phyloP scores from a whole-genome alignment of 2,797 vertebrate genomes.

The Melanogrammus aeglefinus region DNA sequence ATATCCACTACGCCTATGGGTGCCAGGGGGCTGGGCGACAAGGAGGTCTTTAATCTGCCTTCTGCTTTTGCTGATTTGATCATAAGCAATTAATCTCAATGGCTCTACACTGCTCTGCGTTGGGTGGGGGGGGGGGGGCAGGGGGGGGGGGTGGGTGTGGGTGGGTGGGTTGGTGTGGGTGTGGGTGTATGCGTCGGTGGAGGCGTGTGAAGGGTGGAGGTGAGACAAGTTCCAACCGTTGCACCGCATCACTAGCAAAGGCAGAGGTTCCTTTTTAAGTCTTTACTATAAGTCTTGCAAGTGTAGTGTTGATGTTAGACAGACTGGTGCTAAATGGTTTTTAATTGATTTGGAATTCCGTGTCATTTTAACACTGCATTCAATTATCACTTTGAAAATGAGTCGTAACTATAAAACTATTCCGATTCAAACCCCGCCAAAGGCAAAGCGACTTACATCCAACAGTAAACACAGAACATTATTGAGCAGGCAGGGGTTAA shows the following conservation, averaged over 20 bases:
- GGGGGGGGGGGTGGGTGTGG: neutral
- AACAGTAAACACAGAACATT: neutral
- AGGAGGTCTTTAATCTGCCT: constrained; percentile 67
- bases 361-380: too few relatives aligned
- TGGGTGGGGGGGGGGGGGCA: neutral
- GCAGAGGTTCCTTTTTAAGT: too few relatives aligned
- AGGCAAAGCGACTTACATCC: neutral
- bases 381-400: too few relatives aligned
- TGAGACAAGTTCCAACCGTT: neutral
- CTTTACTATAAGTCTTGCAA: too few relatives aligned
- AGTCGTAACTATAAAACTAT: too few relatives aligned
- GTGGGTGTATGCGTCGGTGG: neutral
- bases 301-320: too few relatives aligned
- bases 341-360: too few relatives aligned
- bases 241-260: too few relatives aligned
- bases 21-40: too few relatives aligned
- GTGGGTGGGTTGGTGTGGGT: neutral
- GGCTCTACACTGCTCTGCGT: constrained; percentile 50
- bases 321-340: too few relatives aligned
- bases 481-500: neutral
- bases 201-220: constrained; percentile 2
- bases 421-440: neutral
- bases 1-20: too few relatives aligned
- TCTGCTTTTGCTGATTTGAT: constrained; percentile 75
- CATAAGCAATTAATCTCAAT: constrained; percentile 77